Percentiles rank a stretch among this genome's conserved stretches.
phyloP scores from a whole-genome alignment of 2,888 invertebrate genomes.

The Drosophila emarginata region DNA sequence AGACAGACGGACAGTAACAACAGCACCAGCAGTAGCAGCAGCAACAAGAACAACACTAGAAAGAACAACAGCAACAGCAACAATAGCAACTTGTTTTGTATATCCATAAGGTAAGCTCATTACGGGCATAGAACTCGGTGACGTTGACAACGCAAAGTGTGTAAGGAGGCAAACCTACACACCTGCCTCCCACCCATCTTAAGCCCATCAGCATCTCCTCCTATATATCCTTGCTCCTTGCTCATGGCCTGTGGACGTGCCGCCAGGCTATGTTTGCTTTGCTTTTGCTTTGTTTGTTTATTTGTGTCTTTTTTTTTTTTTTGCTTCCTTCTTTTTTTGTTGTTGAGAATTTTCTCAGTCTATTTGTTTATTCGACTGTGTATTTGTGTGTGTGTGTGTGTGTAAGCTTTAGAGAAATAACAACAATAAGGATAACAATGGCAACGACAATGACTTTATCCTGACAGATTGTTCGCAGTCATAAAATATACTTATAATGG shows the following conservation, averaged over 20 bases:
- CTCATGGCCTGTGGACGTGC: conserved; percentile 56
- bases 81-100: conserved; percentile 49
- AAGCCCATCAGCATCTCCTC: conserved; percentile 17
- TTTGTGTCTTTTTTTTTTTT: conserved; percentile 46
- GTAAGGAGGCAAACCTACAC: background rate
- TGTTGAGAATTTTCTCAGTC: conserved; percentile 30
- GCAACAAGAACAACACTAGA: conserved; percentile 25
- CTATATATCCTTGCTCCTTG: conserved; percentile 39
- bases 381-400: background rate
- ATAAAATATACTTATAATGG: conserved; percentile 3
- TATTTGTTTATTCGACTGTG: conserved; percentile 31
- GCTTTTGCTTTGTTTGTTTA: conserved; percentile 72
- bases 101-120: conserved; percentile 73
- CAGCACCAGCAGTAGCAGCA: conserved; percentile 32
- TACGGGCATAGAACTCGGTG: conserved; percentile 47
- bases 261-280: conserved; percentile 66
- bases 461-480: conserved; percentile 61
- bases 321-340: conserved; percentile 24
- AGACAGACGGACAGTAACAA: conserved; percentile 1
- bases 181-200: background rate
- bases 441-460: conserved; percentile 69
- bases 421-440: conserved; percentile 58
- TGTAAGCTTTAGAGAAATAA: conserved; percentile 35
- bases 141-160: conserved; percentile 49
- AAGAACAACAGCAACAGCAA: conserved; percentile 16